Conservation (phyloP, 1,140 invertebrate genomes). For the Meloidogyne chitwoodi region DNA sequence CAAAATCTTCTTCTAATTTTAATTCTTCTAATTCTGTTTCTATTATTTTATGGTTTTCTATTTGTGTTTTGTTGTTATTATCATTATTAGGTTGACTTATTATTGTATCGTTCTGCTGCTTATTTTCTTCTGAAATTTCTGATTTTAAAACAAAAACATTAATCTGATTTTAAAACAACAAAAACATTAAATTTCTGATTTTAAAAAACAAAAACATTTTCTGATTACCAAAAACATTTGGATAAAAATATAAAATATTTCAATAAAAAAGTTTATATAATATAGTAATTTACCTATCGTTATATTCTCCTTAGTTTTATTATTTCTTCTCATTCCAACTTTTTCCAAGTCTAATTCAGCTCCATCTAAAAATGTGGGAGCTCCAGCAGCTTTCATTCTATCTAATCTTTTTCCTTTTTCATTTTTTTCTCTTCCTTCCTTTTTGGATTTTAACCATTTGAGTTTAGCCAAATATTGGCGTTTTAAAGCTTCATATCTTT, state of each 20-base stretch:
- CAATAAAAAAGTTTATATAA: background rate
- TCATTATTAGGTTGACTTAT: background rate
- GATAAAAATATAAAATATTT: no score
- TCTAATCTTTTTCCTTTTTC: background rate
- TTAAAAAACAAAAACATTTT: no score
- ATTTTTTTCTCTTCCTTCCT: background rate
- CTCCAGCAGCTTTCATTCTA: conserved; percentile 1
- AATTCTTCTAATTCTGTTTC: background rate
- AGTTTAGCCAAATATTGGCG: conserved; percentile 7
- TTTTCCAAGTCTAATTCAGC: background rate
- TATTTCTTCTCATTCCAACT: background rate
- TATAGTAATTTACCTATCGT: background rate
- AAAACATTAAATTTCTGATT: no score
- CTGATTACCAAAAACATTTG: no score
- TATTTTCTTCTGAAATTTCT: background rate
- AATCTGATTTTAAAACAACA: no score
- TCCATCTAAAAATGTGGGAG: conserved; percentile 9
- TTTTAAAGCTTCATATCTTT: conserved; percentile 13
- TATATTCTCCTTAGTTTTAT: background rate
- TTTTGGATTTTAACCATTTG: background rate
- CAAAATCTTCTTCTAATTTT: background rate
- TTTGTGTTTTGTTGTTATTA: background rate
- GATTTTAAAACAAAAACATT: no score
- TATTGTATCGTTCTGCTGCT: background rate
- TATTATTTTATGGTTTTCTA: background rate